Percentiles rank a stretch among this genome's conserved stretches.
phyloP scores from a whole-genome alignment of 2,113 vertebrate genomes.

The Otocyon megalotis region DNA sequence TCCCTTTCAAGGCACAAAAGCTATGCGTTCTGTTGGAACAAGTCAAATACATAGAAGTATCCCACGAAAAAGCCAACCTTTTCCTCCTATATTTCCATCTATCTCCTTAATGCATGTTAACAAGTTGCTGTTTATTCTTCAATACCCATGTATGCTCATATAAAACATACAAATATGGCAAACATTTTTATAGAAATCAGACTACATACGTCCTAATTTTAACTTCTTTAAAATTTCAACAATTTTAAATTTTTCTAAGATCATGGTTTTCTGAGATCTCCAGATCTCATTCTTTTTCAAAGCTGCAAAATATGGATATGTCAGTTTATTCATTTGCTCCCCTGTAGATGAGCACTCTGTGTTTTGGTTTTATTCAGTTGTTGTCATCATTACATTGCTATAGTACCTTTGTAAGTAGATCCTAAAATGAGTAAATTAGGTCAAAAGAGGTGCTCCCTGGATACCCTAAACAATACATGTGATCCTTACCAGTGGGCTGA shows the following conservation, averaged over 20 bases:
- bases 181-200: constrained; percentile 21
- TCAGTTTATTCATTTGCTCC: neutral
- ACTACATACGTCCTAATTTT: neutral
- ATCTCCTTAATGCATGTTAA: neutral
- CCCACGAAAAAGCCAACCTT: neutral
- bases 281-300: neutral
- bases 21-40: neutral
- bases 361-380: neutral
- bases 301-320: neutral
- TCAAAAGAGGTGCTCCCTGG: neutral
- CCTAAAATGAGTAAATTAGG: neutral
- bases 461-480: neutral
- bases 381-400: neutral
- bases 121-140: constrained; percentile 9
- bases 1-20: constrained; percentile 39
- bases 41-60: neutral
- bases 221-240: neutral
- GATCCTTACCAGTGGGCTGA: neutral
- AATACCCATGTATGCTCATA: neutral
- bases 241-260: neutral
- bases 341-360: neutral
- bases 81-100: neutral
- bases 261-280: neutral
- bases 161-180: neutral
- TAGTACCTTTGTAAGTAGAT: neutral